A percentile compares a stretch with the other conserved stretches of the same genome.
Conservation (phyloP, 2,888 invertebrate species). For the Amphipoea lucens region DNA sequence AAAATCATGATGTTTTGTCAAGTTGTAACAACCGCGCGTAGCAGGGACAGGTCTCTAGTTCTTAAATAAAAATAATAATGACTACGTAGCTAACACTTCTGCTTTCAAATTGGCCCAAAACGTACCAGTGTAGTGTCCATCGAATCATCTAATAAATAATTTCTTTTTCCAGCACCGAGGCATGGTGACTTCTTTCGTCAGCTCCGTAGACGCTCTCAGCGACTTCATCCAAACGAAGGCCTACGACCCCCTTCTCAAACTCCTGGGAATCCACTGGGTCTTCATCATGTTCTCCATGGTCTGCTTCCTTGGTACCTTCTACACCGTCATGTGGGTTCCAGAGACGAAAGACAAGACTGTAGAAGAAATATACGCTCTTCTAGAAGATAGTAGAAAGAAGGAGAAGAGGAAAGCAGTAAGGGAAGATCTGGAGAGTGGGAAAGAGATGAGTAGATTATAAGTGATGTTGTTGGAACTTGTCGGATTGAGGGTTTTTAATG, state of each 20-base stretch:
- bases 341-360: conserved; percentile 86
- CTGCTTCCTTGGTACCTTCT: conserved; percentile 85
- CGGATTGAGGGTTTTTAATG: conserved; percentile 19
- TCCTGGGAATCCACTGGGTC: conserved; percentile 88
- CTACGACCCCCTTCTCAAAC: conserved; percentile 85
- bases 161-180: conserved; percentile 83
- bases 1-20: too few relatives aligned
- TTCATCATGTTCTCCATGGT: conserved; percentile 86
- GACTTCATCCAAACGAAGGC: conserved; percentile 88
- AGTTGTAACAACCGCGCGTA: too few relatives aligned
- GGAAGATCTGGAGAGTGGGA: conserved; percentile 76
- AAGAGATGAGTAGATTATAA: conserved; percentile 84
- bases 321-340: conserved; percentile 86
- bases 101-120: background rate
- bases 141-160: background rate
- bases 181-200: conserved; percentile 86
- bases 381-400: conserved; percentile 82
- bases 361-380: conserved; percentile 84
- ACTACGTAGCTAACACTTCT: background rate
- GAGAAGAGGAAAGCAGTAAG: conserved; percentile 83
- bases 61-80: background rate
- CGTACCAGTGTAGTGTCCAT: background rate
- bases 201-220: conserved; percentile 84
- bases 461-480: conserved; percentile 49
- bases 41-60: background rate